Evolutionary conservation across 2,113 vertebrate species (phyloP).

Genomic region (Coregonus clupeaformis): DNA sequence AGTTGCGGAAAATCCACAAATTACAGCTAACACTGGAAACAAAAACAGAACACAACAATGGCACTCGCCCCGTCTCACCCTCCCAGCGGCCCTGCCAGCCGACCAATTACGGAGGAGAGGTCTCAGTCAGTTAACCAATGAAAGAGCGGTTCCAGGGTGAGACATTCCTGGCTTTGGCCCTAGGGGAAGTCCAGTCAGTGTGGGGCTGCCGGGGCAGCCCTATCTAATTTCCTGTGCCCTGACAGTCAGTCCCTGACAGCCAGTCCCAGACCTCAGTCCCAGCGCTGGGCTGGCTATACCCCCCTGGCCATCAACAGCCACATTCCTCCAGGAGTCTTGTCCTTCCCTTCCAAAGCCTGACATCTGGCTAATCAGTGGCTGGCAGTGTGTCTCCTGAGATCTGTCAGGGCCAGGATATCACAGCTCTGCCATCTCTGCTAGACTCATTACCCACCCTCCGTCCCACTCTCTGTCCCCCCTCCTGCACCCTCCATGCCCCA

Average conservation of each 20-base stretch:
- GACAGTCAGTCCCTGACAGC: constrained; percentile 18
- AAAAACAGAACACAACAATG: constrained; percentile 66
- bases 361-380: constrained; percentile 35
- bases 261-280: no score
- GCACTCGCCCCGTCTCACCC: constrained; percentile 49
- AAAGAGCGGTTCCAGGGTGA: constrained; percentile 27
- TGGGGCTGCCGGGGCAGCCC: constrained; percentile 28
- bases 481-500: constrained; percentile 23
- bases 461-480: background rate
- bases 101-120: constrained; percentile 29
- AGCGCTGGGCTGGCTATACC: background rate
- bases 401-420: constrained; percentile 34
- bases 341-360: constrained; percentile 1
- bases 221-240: constrained; percentile 69
- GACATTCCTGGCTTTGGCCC: constrained; percentile 46
- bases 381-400: constrained; percentile 26
- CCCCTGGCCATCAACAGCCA: constrained; percentile 18
- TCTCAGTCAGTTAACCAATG: constrained; percentile 23
- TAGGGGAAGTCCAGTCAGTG: constrained; percentile 61
- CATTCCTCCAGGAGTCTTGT: constrained; percentile 31
- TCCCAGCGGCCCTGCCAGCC: background rate
- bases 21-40: constrained; percentile 64
- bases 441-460: constrained; percentile 37
- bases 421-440: constrained; percentile 41
- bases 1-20: constrained; percentile 66